These are phyloP conservation scores for Gallinago paraguaiae DNA, from an alignment of 2,113 vertebrate genomes.

Conservation along the genomic window DNA sequence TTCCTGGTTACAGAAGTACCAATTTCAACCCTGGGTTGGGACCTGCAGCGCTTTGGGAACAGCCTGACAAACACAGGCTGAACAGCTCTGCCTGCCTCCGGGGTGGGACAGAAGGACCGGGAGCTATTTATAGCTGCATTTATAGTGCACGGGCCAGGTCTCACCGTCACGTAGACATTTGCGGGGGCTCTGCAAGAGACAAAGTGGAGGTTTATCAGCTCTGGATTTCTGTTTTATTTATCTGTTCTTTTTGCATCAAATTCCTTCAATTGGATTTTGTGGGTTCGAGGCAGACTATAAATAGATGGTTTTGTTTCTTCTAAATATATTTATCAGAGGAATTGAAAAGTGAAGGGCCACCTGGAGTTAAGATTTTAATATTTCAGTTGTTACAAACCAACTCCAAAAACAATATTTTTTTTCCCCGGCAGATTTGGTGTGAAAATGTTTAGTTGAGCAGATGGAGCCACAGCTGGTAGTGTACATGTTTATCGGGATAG, in stretches of 20 bases:
- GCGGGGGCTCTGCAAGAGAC: not conserved
- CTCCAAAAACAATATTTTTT: slow-evolving; percentile 78
- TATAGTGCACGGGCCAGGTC: not conserved
- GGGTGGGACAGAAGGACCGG: not conserved
- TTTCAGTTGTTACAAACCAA: slow-evolving; percentile 84
- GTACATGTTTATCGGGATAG: slow-evolving; percentile 80
- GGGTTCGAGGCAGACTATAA: not conserved
- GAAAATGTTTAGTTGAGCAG: slow-evolving; percentile 83
- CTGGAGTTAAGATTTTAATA: slow-evolving; percentile 84
- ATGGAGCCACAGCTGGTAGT: slow-evolving; percentile 88
- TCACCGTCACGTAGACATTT: not conserved
- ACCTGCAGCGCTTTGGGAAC: not conserved
- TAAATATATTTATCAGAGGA: slow-evolving; percentile 44
- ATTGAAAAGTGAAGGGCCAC: slow-evolving; percentile 74
- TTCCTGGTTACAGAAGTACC: not conserved
- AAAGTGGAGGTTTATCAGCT: not conserved
- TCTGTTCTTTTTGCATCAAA: not conserved
- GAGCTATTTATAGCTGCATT: not conserved
- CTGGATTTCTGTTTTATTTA: not conserved
- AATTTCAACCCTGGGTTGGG: not conserved
- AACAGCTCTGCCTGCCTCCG: not conserved
- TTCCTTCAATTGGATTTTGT: not conserved
- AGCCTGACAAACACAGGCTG: not conserved
- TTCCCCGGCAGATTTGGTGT: slow-evolving; percentile 71
- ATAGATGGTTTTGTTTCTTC: slow-evolving; percentile 10